A percentile compares a stretch with the other conserved stretches of the same genome.
phyloP scores from a whole-genome alignment of 2,113 vertebrate species.

The Scytalopus superciliaris region DNA sequence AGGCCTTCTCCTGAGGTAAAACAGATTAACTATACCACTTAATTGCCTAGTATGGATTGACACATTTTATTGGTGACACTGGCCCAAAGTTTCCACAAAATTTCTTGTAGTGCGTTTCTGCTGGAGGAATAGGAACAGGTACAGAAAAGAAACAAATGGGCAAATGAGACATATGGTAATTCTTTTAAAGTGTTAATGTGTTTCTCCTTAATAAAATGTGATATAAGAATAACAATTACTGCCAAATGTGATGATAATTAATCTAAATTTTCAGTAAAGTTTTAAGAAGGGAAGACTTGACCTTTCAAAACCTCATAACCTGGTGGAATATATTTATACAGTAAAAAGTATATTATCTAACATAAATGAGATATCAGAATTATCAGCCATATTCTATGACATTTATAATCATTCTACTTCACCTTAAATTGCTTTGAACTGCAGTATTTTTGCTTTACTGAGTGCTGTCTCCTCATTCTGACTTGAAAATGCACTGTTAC shows the following conservation, averaged over 20 bases:
- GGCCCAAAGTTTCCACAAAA: neutral
- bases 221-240: neutral
- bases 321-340: neutral
- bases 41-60: neutral
- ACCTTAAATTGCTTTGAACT: neutral
- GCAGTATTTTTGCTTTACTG: neutral
- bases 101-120: neutral
- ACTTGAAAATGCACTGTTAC: neutral
- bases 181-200: neutral
- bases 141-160: neutral
- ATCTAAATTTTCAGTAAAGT: neutral
- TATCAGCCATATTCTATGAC: neutral
- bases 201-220: neutral
- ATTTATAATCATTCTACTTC: neutral
- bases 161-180: neutral
- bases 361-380: neutral
- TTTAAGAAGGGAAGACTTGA: neutral
- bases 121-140: neutral
- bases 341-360: neutral
- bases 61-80: neutral
- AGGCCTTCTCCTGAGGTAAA: neutral
- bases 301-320: neutral
- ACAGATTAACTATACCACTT: neutral
- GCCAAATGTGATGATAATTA: neutral
- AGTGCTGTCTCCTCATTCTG: neutral